A percentile compares a stretch with the other conserved stretches of the same genome.
These are phyloP conservation scores for Spongilla lacustris DNA, from an alignment of 37 sponge, comb jelly and placozoan genomes.

Conservation along the genomic window DNA sequence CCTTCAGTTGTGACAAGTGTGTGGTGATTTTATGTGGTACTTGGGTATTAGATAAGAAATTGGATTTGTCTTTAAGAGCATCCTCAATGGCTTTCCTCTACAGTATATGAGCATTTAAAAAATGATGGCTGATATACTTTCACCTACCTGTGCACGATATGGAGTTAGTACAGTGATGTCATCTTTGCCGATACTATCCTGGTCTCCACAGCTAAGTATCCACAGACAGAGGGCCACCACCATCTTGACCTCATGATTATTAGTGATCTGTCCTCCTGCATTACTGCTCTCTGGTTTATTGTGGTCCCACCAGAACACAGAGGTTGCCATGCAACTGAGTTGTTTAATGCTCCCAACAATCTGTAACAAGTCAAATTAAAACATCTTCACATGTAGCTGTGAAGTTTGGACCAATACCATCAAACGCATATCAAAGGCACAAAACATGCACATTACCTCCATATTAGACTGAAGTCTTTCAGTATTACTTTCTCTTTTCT, in stretches of 20 bases:
- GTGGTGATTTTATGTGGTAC: neutral
- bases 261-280: neutral
- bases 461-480: neutral
- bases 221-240: constrained; percentile 30
- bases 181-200: neutral
- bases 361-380: neutral
- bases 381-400: too few species aligned
- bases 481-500: neutral
- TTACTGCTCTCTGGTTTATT: neutral
- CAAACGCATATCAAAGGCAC: too few species aligned
- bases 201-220: constrained; percentile 11
- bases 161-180: constrained; percentile 28
- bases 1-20: neutral
- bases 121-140: neutral
- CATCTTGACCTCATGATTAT: constrained; percentile 28
- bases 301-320: constrained; percentile 33
- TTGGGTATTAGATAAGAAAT: neutral
- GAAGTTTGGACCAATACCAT: too few species aligned
- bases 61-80: constrained; percentile 7
- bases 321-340: constrained; percentile 14
- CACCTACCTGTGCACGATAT: constrained; percentile 33
- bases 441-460: neutral
- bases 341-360: neutral
- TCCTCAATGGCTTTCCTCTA: constrained; percentile 6
- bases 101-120: too few species aligned